Conservation (phyloP, 2,797 vertebrate species). For the Artibeus lituratus region DNA sequence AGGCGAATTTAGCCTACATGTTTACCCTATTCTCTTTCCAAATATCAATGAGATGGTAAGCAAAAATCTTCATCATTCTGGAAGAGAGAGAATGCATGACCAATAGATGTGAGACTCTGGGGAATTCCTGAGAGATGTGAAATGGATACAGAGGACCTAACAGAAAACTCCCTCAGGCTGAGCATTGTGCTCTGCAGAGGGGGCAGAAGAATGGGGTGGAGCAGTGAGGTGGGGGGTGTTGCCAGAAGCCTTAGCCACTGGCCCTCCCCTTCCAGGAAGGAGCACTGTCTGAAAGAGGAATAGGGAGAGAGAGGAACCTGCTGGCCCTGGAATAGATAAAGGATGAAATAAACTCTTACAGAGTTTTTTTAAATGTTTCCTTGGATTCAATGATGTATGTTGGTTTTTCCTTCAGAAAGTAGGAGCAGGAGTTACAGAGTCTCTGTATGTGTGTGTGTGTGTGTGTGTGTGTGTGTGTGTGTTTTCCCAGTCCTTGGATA, state of each 20-base stretch:
- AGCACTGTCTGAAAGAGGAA: background rate
- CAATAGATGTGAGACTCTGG: background rate
- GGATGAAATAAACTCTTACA: background rate
- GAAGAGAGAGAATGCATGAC: background rate
- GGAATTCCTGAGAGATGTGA: background rate
- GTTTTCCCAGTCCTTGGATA: background rate
- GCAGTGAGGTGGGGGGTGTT: fast-evolving
- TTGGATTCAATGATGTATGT: background rate
- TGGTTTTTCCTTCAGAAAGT: background rate
- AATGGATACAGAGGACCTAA: background rate
- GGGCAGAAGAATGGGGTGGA: background rate
- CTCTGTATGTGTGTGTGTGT: too few relatives aligned
- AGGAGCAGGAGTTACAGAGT: background rate
- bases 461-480: background rate
- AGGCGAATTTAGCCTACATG: background rate
- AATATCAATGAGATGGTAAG: background rate
- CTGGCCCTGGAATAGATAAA: background rate
- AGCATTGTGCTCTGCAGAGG: background rate
- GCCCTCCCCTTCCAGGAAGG: background rate
- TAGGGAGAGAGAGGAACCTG: background rate
- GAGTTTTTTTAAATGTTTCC: background rate
- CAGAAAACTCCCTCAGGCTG: background rate
- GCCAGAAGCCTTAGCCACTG: background rate
- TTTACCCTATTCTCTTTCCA: background rate
- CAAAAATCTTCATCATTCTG: background rate